Evolutionary conservation across 2,888 invertebrate genomes (phyloP).

Genomic region (Cybosia mesomella): DNA sequence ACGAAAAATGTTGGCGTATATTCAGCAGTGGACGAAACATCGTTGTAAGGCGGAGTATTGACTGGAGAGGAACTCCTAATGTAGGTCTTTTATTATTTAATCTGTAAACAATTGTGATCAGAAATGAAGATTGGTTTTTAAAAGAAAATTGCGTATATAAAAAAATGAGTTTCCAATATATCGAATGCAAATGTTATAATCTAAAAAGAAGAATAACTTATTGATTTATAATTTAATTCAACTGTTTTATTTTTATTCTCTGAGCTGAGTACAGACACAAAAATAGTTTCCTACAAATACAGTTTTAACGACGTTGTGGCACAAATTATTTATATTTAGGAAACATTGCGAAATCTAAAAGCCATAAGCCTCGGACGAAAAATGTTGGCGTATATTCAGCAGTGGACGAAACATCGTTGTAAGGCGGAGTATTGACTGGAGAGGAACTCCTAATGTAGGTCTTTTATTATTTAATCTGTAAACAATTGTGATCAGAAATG

Average conservation of each 20-base stretch:
- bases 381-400: constrained; percentile 72
- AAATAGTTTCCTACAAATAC: constrained; percentile 43
- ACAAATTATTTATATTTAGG: constrained; percentile 59
- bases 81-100: neutral
- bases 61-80: constrained; percentile 34
- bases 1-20: constrained; percentile 78
- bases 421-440: constrained; percentile 53
- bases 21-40: constrained; percentile 63
- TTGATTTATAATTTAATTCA: no score
- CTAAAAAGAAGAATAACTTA: no score
- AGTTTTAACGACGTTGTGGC: constrained; percentile 43
- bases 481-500: no score
- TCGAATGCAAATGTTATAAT: no score
- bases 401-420: constrained; percentile 57
- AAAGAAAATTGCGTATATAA: no score
- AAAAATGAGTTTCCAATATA: no score
- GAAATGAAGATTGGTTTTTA: no score
- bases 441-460: constrained; percentile 20
- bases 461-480: no score
- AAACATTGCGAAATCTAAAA: constrained; percentile 74
- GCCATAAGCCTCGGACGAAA: constrained; percentile 81
- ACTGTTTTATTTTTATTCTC: no score
- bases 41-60: constrained; percentile 53
- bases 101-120: no score
- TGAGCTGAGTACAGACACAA: constrained; percentile 33